Evolutionary conservation across 2,797 vertebrate genomes (phyloP).

Genomic region (Jordanella pulchra): DNA sequence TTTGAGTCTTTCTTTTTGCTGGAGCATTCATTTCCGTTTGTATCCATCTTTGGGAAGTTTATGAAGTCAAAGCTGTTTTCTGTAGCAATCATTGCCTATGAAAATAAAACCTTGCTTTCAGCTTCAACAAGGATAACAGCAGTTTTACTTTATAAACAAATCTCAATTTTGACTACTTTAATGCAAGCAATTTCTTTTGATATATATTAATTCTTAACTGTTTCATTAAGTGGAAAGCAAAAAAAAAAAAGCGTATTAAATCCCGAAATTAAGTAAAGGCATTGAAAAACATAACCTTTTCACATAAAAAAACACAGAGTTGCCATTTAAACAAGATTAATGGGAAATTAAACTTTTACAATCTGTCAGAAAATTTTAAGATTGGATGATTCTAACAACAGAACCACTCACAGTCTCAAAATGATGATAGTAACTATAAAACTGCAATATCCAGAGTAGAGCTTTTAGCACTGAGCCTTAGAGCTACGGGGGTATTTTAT

Average conservation of each 20-base stretch:
- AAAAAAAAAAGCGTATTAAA: background rate
- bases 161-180: background rate
- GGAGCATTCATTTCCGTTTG: background rate
- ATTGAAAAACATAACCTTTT: background rate
- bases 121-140: no score
- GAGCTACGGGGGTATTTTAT: slow-evolving; percentile 28
- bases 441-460: no score
- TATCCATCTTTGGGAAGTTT: background rate
- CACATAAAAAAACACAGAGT: no score
- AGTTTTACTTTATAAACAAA: no score
- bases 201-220: background rate
- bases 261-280: background rate
- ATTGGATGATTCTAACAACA: background rate
- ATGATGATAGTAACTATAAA: no score
- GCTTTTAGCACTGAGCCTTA: background rate
- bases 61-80: background rate
- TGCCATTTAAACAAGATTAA: background rate
- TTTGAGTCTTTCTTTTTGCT: background rate
- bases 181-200: background rate
- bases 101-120: no score
- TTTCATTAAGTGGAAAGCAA: background rate
- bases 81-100: no score
- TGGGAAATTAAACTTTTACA: background rate
- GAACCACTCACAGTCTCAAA: no score
- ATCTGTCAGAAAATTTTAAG: background rate